phyloP scores from a whole-genome alignment of 2,797 vertebrate species.

The Falco concolor region DNA sequence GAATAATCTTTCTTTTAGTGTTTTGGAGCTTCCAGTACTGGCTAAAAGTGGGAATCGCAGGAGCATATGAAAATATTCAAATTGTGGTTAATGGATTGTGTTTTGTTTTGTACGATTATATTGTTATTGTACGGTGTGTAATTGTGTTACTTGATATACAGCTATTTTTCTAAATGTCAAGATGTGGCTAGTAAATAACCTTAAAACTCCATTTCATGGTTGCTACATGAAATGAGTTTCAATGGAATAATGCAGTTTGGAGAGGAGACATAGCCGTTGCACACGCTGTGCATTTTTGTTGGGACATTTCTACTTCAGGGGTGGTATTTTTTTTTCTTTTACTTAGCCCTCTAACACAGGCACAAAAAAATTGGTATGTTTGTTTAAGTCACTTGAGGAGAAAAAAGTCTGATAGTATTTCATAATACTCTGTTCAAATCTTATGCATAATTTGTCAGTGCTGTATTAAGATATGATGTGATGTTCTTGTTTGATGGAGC shows the following conservation, averaged over 20 bases:
- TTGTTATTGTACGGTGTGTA: constrained; percentile 1
- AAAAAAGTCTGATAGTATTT: not conserved
- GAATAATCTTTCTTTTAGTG: not conserved
- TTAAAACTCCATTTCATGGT: constrained; percentile 1
- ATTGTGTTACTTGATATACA: constrained; percentile 35
- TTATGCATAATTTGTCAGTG: not conserved
- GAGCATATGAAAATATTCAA: constrained; percentile 26
- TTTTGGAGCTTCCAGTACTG: not conserved
- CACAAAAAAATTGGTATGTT: not conserved
- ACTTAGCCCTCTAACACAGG: not conserved
- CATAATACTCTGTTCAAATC: not conserved
- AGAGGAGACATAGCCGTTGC: not conserved
- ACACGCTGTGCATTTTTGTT: not conserved
- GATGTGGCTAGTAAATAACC: constrained; percentile 22
- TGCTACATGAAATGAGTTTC: constrained; percentile 4
- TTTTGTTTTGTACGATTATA: constrained; percentile 19
- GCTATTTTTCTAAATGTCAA: constrained; percentile 47
- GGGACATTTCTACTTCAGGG: not conserved
- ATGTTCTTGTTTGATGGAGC: not conserved
- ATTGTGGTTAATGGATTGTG: not conserved
- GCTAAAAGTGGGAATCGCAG: not conserved
- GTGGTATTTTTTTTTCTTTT: not conserved
- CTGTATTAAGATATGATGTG: not conserved
- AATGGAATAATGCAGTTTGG: not conserved
- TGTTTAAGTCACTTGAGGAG: not conserved